Conservation (phyloP, 2,113 vertebrate species). For the Phrynocephalus versicolor region DNA sequence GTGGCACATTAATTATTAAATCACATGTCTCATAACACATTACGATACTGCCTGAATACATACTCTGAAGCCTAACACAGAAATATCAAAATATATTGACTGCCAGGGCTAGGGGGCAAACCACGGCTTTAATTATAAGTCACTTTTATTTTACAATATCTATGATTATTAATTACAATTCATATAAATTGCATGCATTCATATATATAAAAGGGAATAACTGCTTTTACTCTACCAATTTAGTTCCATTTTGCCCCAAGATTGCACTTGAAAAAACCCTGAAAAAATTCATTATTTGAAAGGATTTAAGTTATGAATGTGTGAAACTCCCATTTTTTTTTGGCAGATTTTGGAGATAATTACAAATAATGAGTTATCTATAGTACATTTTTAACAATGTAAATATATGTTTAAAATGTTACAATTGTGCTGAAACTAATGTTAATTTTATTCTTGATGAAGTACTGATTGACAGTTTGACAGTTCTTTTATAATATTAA, state of each 20-base stretch:
- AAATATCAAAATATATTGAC: not conserved
- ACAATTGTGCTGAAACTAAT: too few species aligned
- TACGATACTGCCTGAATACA: not conserved
- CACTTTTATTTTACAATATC: constrained; percentile 23
- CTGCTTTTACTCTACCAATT: not conserved
- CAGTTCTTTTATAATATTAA: too few species aligned
- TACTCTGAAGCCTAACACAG: not conserved
- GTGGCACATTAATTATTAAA: constrained; percentile 11
- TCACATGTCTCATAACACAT: not conserved
- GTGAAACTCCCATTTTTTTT: not conserved
- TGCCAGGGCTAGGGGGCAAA: not conserved
- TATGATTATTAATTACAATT: constrained; percentile 11
- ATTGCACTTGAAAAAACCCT: not conserved
- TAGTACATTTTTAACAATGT: too few species aligned
- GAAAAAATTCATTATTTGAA: not conserved
- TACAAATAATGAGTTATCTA: not conserved
- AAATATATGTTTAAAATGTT: too few species aligned
- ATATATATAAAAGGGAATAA: constrained; percentile 10
- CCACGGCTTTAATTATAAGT: constrained; percentile 20
- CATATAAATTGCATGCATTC: not conserved
- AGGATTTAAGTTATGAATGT: not conserved
- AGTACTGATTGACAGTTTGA: too few species aligned
- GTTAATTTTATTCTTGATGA: too few species aligned
- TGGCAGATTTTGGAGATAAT: not conserved
- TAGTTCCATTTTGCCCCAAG: not conserved